Evolutionary conservation across 2,888 invertebrate species (phyloP), one percentile per base, ranked within the genome.

Genomic region (Anthrax anthrax): DNA sequence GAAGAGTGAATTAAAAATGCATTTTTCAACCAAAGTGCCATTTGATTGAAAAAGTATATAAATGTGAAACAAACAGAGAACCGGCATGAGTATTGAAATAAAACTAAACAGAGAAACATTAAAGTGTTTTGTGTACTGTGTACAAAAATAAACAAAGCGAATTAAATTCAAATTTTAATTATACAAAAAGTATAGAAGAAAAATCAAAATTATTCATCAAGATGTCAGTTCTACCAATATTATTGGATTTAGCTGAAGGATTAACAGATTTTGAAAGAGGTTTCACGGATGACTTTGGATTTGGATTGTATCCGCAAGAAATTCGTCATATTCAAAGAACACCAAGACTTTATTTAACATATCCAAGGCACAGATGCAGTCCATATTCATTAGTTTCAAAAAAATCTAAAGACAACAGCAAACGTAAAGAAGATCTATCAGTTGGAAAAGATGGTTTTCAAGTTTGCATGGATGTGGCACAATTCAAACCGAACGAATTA

Each of bases 391-490:
- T 42, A n/a, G 39, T 17, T 4, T 16, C 17, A 13, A 34, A 32
- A 16, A 27, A 18, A 8, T 32, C 38, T 8, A 17, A 14, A 4
- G 43, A 27, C 1, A 43, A 12, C 9, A 16, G 12, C 5, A 42
- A 36, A 23, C 18, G 19, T 10, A 39, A 23, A 17, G 9, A 32
- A 13, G 18, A 47, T 18, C 34, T 12, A 14, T 13, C 46, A 34
- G 53, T 71, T 18, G 78, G 78, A 57, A 75, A 77, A 16, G 76
- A 81, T 56, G 78, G 79, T 49, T 81, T 80, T 52, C 79, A 80
- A 59, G 80, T 81, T 12, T 77, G 75, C 56, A 67, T 86, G 56
- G 86, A 87, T 59, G 84, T 87, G 1, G 77, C 81, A 57, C 82
- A 86, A 55, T 88, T 86, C 58, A 70, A n/a, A n/a, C n/a, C n/a